Conservation (phyloP, 2,797 vertebrate genomes). For the Falco columbarius region DNA sequence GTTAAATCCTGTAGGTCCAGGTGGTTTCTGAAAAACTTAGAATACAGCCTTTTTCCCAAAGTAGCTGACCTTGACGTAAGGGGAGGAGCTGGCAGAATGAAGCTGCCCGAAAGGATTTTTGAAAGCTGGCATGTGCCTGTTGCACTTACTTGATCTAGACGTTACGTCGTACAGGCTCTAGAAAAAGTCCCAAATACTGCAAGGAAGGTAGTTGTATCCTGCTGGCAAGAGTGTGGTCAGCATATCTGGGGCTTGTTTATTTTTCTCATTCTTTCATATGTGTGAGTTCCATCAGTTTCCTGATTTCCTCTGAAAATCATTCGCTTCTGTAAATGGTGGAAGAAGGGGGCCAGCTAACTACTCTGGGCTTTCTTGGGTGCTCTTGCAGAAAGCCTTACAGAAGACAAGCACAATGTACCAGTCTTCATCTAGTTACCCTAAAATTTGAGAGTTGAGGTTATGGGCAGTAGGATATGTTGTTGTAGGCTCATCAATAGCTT, state of each 20-base stretch:
- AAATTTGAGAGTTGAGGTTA: background rate
- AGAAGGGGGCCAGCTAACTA: background rate
- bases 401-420: background rate
- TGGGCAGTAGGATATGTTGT: background rate
- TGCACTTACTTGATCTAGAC: background rate
- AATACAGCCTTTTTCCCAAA: background rate
- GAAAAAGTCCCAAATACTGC: background rate
- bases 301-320: background rate
- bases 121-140: background rate
- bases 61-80: background rate
- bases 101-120: background rate
- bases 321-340: background rate
- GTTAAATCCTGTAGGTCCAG: constrained; percentile 12
- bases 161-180: background rate
- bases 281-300: background rate
- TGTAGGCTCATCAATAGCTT: background rate
- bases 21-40: background rate
- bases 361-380: background rate
- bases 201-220: background rate
- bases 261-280: background rate
- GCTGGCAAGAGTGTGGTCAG: background rate
- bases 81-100: background rate
- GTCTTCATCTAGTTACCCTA: background rate
- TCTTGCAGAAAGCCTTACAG: background rate
- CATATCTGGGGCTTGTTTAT: background rate